phyloP scores from a whole-genome alignment of 1,140 invertebrate species.

The Cardiocondyla obscurior region DNA sequence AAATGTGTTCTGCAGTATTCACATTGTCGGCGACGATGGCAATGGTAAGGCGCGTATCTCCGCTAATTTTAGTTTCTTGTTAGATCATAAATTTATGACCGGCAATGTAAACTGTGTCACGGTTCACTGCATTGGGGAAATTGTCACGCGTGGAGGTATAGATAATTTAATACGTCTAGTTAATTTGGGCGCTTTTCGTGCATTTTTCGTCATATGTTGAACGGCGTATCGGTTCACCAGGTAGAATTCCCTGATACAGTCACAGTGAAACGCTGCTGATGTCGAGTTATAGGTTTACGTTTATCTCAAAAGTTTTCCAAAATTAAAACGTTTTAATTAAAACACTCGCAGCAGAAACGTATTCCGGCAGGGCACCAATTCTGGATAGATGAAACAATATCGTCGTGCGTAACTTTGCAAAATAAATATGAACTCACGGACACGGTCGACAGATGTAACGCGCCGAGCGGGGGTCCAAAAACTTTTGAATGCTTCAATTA shows the following conservation, averaged over 20 bases:
- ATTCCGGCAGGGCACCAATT: neutral
- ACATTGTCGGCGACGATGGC: conserved; percentile 19
- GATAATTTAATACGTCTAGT: conserved; percentile 14
- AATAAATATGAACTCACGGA: conserved; percentile 45
- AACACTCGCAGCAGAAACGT: conserved; percentile 13
- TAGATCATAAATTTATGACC: conserved; percentile 46
- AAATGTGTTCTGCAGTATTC: conserved; percentile 50
- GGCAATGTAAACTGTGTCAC: neutral
- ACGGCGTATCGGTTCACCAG: conserved; percentile 3
- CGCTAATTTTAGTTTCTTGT: conserved; percentile 45
- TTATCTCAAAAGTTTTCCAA: conserved; percentile 22
- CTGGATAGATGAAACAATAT: conserved; percentile 48
- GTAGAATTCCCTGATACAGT: conserved; percentile 9
- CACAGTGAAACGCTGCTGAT: neutral
- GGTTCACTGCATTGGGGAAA: neutral
- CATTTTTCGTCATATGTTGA: conserved; percentile 2
- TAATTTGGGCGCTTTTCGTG: neutral
- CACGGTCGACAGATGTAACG: neutral
- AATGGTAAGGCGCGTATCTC: neutral
- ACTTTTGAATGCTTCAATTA: conserved; percentile 45
- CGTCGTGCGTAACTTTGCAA: conserved; percentile 41
- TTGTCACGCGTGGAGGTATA: neutral
- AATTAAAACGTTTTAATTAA: conserved; percentile 47
- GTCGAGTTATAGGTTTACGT: conserved; percentile 38
- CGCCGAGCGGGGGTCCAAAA: conserved; percentile 9